Percentiles rank a stretch among this genome's conserved stretches.
Evolutionary conservation across 2,888 invertebrate genomes (phyloP).

Genomic region (Arrhopalites spinosus): DNA sequence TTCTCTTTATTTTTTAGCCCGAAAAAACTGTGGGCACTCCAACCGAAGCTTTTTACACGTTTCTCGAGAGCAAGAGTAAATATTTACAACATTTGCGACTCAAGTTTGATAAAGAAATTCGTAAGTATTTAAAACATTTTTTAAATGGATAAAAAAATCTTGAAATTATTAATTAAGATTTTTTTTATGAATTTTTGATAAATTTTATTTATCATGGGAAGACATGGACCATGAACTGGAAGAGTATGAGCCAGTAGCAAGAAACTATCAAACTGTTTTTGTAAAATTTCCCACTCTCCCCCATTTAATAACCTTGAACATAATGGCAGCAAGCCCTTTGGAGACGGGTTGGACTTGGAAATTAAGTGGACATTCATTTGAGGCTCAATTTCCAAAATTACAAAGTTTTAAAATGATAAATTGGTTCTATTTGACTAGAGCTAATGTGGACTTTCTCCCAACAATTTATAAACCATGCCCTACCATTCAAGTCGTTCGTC

Average conservation of each 20-base stretch:
- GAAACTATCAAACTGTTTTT: neutral
- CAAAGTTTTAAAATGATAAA: conserved; percentile 2
- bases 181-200: no score
- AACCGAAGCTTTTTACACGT: neutral
- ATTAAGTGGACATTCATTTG: neutral
- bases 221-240: neutral
- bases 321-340: neutral
- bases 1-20: no score
- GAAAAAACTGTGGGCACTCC: neutral
- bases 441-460: neutral
- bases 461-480: neutral
- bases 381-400: neutral
- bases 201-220: no score
- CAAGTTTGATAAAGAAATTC: neutral
- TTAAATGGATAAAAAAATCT: no score
- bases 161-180: no score
- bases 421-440: neutral
- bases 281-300: conserved; percentile 2
- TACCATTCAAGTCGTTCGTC: neutral
- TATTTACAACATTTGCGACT: neutral
- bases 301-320: neutral
- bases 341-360: conserved; percentile 15
- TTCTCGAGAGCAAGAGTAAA: neutral
- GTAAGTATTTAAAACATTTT: no score
- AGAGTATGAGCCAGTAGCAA: neutral